Percentiles rank a stretch among this genome's conserved stretches.
Conservation (phyloP, 2,888 invertebrate genomes). For the Drosophila flavopinicola region DNA sequence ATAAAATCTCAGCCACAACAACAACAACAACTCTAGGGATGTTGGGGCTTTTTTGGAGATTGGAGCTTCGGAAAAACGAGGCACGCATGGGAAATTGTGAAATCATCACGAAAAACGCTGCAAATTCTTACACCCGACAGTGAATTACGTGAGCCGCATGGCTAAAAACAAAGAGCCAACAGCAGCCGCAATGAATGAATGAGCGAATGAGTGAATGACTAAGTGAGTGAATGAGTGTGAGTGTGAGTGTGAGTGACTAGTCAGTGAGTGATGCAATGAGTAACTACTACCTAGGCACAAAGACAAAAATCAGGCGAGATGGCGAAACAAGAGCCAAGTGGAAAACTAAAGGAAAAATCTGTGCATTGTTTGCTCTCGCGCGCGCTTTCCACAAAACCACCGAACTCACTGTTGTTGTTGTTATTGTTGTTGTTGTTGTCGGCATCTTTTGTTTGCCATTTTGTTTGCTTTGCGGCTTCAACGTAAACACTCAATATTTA, state of each 20-base stretch:
- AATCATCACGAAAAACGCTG: constrained; percentile 72
- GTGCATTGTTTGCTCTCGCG: constrained; percentile 58
- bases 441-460: constrained; percentile 51
- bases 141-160: constrained; percentile 69
- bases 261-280: constrained; percentile 45
- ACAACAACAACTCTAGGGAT: background rate
- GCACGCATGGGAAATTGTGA: constrained; percentile 66
- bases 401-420: constrained; percentile 6
- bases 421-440: constrained; percentile 9
- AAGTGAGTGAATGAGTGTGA: constrained; percentile 27
- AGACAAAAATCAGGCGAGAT: constrained; percentile 51
- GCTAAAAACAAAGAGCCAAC: constrained; percentile 45
- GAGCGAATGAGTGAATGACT: constrained; percentile 31
- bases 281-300: constrained; percentile 43
- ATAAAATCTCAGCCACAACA: constrained; percentile 46
- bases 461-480: constrained; percentile 66
- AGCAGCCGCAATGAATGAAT: constrained; percentile 35
- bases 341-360: constrained; percentile 46
- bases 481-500: constrained; percentile 76
- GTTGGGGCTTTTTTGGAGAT: background rate
- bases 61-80: constrained; percentile 15
- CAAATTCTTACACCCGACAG: constrained; percentile 64
- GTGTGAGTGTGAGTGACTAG: constrained; percentile 19
- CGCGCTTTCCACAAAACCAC: constrained; percentile 30
- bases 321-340: constrained; percentile 47